Evolutionary conservation across 2,888 invertebrate genomes (phyloP).

Genomic region (Automeris io): DNA sequence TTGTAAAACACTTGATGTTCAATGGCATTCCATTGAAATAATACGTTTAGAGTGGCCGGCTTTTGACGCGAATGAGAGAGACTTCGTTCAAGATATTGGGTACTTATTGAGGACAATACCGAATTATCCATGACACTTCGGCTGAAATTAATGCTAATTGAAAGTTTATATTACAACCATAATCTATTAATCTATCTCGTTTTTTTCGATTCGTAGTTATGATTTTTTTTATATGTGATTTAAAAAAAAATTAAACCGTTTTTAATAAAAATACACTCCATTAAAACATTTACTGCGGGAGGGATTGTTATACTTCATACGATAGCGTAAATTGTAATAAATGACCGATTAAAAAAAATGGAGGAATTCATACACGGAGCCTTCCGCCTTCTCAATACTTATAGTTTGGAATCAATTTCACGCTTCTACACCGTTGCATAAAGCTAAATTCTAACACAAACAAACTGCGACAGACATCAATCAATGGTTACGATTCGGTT

Average conservation of each 20-base stretch:
- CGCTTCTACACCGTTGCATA: constrained; percentile 66
- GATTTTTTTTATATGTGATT: no score
- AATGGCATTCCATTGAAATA: constrained; percentile 51
- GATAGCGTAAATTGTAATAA: constrained; percentile 52
- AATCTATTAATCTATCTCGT: no score
- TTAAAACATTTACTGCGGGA: no score
- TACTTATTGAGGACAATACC: constrained; percentile 9
- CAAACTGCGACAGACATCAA: constrained; percentile 33
- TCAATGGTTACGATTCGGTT: constrained; percentile 34
- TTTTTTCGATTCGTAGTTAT: no score
- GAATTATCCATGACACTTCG: constrained; percentile 29
- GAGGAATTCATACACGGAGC: constrained; percentile 32
- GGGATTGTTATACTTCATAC: constrained; percentile 35
- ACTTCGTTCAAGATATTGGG: background rate
- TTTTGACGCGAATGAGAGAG: constrained; percentile 1
- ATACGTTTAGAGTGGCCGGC: constrained; percentile 38
- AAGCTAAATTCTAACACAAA: constrained; percentile 56
- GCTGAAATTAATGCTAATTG: constrained; percentile 27
- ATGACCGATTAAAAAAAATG: constrained; percentile 51
- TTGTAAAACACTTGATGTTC: constrained; percentile 62
- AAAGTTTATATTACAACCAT: no score
- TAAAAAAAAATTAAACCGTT: no score
- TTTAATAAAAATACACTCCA: no score
- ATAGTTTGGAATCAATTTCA: constrained; percentile 62
- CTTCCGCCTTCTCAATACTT: constrained; percentile 53